These are phyloP conservation scores for Sinelater perroti DNA, from an alignment of 2,888 invertebrate species.

Conservation along the genomic window DNA sequence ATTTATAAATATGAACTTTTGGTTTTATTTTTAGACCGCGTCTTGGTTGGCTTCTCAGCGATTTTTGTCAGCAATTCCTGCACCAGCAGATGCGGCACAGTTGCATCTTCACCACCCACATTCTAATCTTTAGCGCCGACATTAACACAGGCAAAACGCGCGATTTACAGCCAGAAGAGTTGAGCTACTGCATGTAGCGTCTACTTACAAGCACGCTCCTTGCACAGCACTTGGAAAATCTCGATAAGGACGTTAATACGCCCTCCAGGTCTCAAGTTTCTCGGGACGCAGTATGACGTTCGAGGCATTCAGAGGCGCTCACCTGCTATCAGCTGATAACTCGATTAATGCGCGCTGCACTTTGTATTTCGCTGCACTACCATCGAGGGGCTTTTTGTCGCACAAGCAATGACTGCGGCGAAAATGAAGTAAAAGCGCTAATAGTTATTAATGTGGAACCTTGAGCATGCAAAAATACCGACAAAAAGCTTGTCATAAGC, in stretches of 20 bases:
- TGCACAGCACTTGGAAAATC: conserved; percentile 36
- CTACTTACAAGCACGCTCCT: conserved; percentile 37
- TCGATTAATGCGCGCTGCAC: too few species aligned
- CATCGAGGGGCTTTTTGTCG: too few species aligned
- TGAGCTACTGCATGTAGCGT: conserved; percentile 34
- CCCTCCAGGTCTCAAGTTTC: conserved; percentile 27
- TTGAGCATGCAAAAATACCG: too few species aligned
- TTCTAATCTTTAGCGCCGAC: conserved; percentile 31
- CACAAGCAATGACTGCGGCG: too few species aligned
- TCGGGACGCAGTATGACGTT: conserved; percentile 9
- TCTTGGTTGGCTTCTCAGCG: too few species aligned
- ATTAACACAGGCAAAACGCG: conserved; percentile 34
- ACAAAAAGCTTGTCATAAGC: too few species aligned
- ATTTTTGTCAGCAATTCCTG: too few species aligned
- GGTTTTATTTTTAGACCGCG: too few species aligned
- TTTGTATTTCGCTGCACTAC: too few species aligned
- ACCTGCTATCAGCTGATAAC: neutral
- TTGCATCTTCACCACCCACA: conserved; percentile 25
- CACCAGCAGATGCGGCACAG: conserved; percentile 16
- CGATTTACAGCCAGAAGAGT: conserved; percentile 31
- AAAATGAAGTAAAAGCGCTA: too few species aligned
- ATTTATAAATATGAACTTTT: conserved; percentile 16
- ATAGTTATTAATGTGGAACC: too few species aligned
- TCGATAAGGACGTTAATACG: conserved; percentile 40
- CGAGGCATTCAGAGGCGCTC: conserved; percentile 7